phyloP scores from a whole-genome alignment of 2,797 vertebrate species.

The Sandelia bainsii region DNA sequence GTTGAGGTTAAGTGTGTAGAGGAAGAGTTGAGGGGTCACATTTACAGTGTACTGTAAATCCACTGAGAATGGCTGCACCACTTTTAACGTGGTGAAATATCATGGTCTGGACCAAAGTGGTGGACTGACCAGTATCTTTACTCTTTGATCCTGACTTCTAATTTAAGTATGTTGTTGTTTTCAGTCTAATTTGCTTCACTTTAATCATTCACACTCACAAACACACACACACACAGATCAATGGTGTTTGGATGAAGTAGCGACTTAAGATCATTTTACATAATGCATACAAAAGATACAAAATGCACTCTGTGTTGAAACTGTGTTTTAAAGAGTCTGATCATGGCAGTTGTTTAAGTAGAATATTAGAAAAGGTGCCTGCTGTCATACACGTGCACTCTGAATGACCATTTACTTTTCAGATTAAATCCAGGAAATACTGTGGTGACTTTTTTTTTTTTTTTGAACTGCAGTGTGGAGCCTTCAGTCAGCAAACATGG shows the following conservation, averaged over 20 bases:
- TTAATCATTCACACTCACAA: conserved; percentile 39
- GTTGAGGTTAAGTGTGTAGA: too few species aligned
- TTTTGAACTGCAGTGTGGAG: conserved; percentile 49
- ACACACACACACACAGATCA: conserved; percentile 13
- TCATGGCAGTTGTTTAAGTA: too few species aligned
- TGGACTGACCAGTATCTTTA: not conserved
- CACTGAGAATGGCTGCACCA: too few species aligned
- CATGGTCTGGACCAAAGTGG: not conserved
- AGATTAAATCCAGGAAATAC: conserved; percentile 25
- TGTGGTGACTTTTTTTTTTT: conserved; percentile 1
- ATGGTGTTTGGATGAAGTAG: conserved; percentile 31
- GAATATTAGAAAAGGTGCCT: too few species aligned
- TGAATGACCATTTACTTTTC: conserved; percentile 18
- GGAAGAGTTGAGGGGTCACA: too few species aligned
- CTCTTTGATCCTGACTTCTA: conserved; percentile 7
- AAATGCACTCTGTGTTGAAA: too few species aligned
- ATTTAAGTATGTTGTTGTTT: conserved; percentile 34
- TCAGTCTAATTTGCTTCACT: conserved; percentile 40
- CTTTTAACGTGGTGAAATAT: too few species aligned
- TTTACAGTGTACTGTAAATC: too few species aligned
- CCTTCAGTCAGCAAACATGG: conserved; percentile 59
- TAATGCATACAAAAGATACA: conserved; percentile 14
- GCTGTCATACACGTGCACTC: not conserved
- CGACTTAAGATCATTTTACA: conserved; percentile 14
- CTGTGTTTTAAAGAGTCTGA: too few species aligned